Evolutionary conservation across 2,113 vertebrate genomes (phyloP), one percentile per base, ranked within the genome.

Genomic region (Tupaia tana): DNA sequence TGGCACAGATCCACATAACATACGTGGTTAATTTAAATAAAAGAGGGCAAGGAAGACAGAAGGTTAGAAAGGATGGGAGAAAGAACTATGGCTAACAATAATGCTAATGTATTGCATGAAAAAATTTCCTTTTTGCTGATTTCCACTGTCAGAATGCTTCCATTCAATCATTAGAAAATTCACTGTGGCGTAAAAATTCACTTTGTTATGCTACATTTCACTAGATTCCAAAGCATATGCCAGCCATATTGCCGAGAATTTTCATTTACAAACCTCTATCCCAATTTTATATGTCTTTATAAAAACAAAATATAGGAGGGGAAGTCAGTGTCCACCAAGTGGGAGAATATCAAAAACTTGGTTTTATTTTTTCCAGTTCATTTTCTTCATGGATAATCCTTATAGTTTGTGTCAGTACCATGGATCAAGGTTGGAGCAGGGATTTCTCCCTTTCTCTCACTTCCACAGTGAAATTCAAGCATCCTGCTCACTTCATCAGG

Each of bases 161-260:
- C 91, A 67, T 63, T 4, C 31, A 95, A 27, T 29, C 75, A 64
- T 54, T 10, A 82, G 73, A 70, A 94, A 94, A 71, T 85, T 75
- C 22, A 86, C 25, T 79, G 12, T 64, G 63, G 54, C 34, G 67
- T 79, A 91, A 94, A 93, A 89, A 96, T 70, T 71, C 84, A 56
- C 71, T 94, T 83, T 54, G 25, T 94, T 86, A 24, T 64, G 16
- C 27, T 96, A 89, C 25, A 86, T 94, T 91, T 95, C 71, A 86
- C 69, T 78, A 91, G 43, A 89, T 82, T 88, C 59, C 69, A 83
- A 94, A 94, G 61, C 54, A 75, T 89, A 78, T 75, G 29, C 43
- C 75, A 95, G 16, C n/a, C 81, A 94, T 34, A 88, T 34, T 95
- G 67, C 34, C 90, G 92, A 86, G 29, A 7, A 29, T 88, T 58